phyloP scores from a whole-genome alignment of 1,140 invertebrate species.

The Pogonomyrmex californicus region DNA sequence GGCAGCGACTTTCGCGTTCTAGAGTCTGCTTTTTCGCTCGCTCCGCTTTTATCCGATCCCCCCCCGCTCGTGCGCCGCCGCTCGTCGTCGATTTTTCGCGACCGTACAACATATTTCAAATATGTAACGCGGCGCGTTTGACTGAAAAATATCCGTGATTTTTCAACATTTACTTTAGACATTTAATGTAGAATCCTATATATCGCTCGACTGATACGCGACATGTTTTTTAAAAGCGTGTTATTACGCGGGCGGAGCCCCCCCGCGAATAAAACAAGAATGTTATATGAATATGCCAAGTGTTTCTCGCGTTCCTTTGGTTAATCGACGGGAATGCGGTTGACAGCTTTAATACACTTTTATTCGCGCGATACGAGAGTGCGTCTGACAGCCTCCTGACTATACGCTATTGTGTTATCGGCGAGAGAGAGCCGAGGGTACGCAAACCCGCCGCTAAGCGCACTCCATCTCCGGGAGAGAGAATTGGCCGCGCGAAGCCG shows the following conservation, averaged over 20 bases:
- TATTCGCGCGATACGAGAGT: slow-evolving; percentile 66
- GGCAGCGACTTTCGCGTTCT: slow-evolving; percentile 54
- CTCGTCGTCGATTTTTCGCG: slow-evolving; percentile 10
- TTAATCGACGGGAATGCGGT: slow-evolving; percentile 60
- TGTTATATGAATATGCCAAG: slow-evolving; percentile 44
- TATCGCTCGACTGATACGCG: neutral
- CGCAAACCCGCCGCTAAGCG: slow-evolving; percentile 52
- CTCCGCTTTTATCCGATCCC: slow-evolving; percentile 51
- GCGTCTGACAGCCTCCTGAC: slow-evolving; percentile 63
- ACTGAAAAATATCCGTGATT: slow-evolving; percentile 16
- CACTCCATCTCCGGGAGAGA: slow-evolving; percentile 40
- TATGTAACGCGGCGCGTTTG: slow-evolving; percentile 1
- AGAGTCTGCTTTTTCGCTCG: slow-evolving; percentile 48
- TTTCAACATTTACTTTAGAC: neutral
- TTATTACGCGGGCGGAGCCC: neutral
- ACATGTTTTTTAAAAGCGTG: neutral
- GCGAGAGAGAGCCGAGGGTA: slow-evolving; percentile 51
- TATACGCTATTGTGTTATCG: slow-evolving; percentile 67
- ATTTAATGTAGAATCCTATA: neutral
- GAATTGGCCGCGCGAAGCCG: slow-evolving; percentile 35
- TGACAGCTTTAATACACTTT: slow-evolving; percentile 69
- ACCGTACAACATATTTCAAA: slow-evolving; percentile 23
- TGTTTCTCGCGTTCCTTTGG: slow-evolving; percentile 66
- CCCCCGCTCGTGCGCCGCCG: slow-evolving; percentile 38
- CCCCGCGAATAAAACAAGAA: slow-evolving; percentile 6